A percentile compares a stretch with the other conserved stretches of the same genome.
phyloP scores from a whole-genome alignment of 2,888 invertebrate genomes.

The Heliconius aoede region DNA sequence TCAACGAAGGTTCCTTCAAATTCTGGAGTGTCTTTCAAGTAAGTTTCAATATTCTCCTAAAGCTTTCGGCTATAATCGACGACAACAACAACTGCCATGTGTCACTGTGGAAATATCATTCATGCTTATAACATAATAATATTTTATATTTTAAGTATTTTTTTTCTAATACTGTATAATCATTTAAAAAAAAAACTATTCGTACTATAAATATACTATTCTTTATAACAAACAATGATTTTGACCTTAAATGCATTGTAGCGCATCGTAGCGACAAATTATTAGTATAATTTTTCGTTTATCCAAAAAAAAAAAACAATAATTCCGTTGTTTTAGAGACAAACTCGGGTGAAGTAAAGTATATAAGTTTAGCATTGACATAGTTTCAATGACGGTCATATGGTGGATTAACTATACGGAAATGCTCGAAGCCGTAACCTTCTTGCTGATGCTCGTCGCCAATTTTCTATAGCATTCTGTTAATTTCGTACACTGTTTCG shows the following conservation, averaged over 20 bases:
- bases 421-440: constrained; percentile 32
- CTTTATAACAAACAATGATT: constrained; percentile 62
- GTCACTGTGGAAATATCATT: neutral
- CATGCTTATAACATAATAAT: neutral
- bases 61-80: neutral
- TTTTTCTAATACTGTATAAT: neutral
- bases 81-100: neutral
- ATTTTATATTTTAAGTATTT: neutral
- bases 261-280: constrained; percentile 81
- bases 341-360: constrained; percentile 58
- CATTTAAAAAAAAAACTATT: neutral
- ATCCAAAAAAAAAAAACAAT: constrained; percentile 59
- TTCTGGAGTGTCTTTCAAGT: constrained; percentile 95
- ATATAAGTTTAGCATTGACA: constrained; percentile 75
- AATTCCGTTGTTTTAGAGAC: constrained; percentile 65
- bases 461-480: constrained; percentile 19
- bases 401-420: constrained; percentile 39
- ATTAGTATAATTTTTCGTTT: constrained; percentile 64
- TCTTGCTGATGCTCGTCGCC: constrained; percentile 19
- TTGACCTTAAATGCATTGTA: constrained; percentile 73
- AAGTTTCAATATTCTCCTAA: constrained; percentile 49
- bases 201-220: constrained; percentile 44
- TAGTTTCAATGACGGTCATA: constrained; percentile 58
- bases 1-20: constrained; percentile 94
- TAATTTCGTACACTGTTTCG: constrained; percentile 28